Evolutionary conservation across 2,888 invertebrate genomes (phyloP).

Genomic region (Drosophila aldrichi): DNA sequence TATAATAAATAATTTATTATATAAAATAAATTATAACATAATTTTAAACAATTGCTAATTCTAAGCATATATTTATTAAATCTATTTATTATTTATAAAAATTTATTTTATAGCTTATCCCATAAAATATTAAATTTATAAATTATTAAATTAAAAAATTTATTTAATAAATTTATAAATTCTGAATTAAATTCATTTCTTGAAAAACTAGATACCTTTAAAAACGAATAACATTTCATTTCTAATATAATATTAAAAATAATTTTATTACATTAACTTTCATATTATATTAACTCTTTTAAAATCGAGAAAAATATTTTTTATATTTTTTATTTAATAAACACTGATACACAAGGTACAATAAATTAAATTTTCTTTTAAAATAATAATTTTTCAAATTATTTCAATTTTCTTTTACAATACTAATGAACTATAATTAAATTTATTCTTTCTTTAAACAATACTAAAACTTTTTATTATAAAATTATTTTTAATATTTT

Average conservation of each 20-base stretch:
- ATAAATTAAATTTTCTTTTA: no score
- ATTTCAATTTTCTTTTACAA: no score
- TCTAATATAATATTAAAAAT: no score
- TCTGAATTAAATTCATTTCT: slow-evolving; percentile 87
- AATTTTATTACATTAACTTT: no score
- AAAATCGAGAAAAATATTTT: no score
- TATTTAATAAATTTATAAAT: slow-evolving; percentile 12
- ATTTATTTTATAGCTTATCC: background rate
- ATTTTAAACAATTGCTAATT: no score
- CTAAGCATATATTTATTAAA: background rate
- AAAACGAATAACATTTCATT: no score
- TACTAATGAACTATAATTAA: slow-evolving; percentile 86
- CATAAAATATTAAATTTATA: background rate
- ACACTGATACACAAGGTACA: no score
- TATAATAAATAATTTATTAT: background rate
- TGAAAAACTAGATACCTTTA: slow-evolving; percentile 88
- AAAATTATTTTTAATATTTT: slow-evolving; percentile 23
- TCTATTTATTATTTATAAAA: background rate
- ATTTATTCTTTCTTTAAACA: slow-evolving; percentile 86
- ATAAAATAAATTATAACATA: no score
- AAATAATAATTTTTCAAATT: no score
- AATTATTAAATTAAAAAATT: background rate
- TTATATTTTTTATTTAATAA: no score
- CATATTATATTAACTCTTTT: no score
- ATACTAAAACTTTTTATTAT: background rate